A percentile compares a stretch with the other conserved stretches of the same genome.
phyloP scores from a whole-genome alignment of 2,797 vertebrate genomes.

The Orientallactaga sibirica region DNA sequence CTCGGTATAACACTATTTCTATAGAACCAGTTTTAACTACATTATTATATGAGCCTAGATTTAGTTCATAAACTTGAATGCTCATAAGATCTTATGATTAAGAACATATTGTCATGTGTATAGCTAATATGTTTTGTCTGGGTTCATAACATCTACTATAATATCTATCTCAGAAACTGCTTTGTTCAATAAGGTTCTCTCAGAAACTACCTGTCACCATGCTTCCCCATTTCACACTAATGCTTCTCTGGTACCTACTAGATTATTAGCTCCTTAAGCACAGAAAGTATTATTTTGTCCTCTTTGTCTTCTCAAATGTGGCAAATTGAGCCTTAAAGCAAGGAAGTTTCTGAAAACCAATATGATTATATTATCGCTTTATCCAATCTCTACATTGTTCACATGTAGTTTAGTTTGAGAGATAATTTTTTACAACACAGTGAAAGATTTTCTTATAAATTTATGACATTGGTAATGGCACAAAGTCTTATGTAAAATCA shows the following conservation, averaged over 20 bases:
- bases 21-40: background rate
- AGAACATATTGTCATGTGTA: no score
- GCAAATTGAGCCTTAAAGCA: background rate
- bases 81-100: background rate
- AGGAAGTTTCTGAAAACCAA: background rate
- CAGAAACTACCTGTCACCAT: background rate
- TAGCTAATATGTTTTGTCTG: background rate
- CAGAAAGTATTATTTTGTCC: background rate
- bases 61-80: background rate
- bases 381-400: background rate
- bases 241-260: background rate
- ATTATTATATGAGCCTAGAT: background rate
- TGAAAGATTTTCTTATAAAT: background rate
- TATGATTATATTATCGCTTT: background rate
- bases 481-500: background rate
- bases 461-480: background rate
- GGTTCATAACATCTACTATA: background rate
- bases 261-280: background rate
- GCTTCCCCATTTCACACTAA: background rate
- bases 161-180: fast-evolving
- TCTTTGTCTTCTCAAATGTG: background rate
- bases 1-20: background rate
- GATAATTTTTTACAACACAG: background rate
- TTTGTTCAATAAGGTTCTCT: background rate
- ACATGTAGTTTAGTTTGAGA: background rate